Evolutionary conservation across 1,140 invertebrate genomes (phyloP).

Genomic region (Zophobas atratus): DNA sequence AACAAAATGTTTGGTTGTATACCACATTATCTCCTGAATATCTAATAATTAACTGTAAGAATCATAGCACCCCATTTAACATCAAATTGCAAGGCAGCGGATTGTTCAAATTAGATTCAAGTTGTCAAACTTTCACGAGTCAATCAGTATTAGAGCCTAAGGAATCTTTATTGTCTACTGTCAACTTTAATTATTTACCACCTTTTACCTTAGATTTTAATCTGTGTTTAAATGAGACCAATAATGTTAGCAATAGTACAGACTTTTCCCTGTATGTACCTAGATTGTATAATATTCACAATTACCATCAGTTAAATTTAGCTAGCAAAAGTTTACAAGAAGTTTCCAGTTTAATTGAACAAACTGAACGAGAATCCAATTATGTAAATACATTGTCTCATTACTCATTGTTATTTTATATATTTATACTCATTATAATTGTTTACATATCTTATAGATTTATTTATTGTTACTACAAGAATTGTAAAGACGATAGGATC

Average conservation of each 20-base stretch:
- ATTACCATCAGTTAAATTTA: neutral
- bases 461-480: neutral
- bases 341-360: neutral
- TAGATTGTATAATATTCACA: neutral
- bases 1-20: constrained; percentile 4
- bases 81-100: neutral
- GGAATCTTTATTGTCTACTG: neutral
- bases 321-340: neutral
- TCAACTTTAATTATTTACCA: neutral
- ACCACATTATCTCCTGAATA: neutral
- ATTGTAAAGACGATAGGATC: neutral
- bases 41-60: neutral
- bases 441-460: neutral
- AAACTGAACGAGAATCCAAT: neutral
- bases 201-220: neutral
- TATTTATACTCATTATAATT: neutral
- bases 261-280: neutral
- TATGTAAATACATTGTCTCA: neutral
- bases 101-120: neutral
- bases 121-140: neutral
- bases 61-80: neutral
- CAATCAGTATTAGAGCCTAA: neutral
- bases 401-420: neutral
- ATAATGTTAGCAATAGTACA: neutral
- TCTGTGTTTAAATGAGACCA: neutral